phyloP scores from a whole-genome alignment of 1,140 invertebrate species.

The Hypsibius dujardini region DNA sequence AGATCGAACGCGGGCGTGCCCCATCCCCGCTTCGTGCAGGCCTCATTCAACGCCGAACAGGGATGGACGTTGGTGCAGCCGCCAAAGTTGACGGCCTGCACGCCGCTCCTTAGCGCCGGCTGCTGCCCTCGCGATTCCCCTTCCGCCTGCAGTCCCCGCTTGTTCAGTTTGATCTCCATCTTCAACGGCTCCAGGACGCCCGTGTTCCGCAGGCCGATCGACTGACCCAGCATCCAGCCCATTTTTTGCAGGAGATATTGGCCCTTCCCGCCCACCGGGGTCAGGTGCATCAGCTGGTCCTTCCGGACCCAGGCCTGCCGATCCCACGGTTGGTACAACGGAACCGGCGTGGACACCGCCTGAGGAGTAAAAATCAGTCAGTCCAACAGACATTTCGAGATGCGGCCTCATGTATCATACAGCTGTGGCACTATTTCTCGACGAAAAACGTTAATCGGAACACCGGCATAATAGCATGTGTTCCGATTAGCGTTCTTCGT shows the following conservation, averaged over 20 bases:
- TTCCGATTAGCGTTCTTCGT: too few species aligned
- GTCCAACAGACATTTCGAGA: too few species aligned
- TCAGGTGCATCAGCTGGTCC: constrained; percentile 66
- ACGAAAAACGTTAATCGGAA: too few species aligned
- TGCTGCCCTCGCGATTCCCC: constrained; percentile 21
- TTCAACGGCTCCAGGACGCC: constrained; percentile 68
- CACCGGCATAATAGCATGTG: too few species aligned
- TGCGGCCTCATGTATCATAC: too few species aligned
- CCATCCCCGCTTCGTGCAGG: constrained; percentile 68
- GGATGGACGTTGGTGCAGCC: constrained; percentile 47
- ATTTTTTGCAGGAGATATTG: constrained; percentile 90
- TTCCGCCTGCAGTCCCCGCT: constrained; percentile 45
- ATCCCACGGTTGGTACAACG: constrained; percentile 16
- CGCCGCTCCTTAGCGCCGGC: constrained; percentile 8
- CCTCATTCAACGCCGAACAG: constrained; percentile 76
- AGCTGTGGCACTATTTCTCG: too few species aligned
- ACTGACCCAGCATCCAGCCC: constrained; percentile 90
- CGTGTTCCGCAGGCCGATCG: constrained; percentile 80
- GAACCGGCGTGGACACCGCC: not conserved
- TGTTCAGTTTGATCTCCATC: constrained; percentile 79
- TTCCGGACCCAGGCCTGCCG: constrained; percentile 28
- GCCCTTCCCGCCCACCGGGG: constrained; percentile 78
- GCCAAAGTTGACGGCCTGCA: constrained; percentile 9
- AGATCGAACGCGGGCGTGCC: constrained; percentile 67
- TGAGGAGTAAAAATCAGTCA: too few species aligned